Percentiles rank a stretch among this genome's conserved stretches.
These are phyloP conservation scores for Zoanthus gigantus DNA, from an alignment of 92 coral and sea anemone species.

Conservation along the genomic window DNA sequence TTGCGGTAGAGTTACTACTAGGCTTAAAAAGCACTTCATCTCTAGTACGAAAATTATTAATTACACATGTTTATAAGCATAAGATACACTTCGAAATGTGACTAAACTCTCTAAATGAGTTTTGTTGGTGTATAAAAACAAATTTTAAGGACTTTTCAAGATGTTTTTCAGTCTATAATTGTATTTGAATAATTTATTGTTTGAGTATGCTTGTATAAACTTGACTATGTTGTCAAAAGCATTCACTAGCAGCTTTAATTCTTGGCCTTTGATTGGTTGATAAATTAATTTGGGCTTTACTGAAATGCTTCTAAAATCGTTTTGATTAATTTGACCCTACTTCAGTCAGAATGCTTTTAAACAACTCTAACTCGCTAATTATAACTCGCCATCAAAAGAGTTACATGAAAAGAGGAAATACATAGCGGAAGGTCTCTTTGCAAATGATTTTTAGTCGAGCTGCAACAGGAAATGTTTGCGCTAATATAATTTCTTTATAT, in stretches of 20 bases:
- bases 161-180: background rate
- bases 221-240: conserved; percentile 23
- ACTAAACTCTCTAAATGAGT: background rate
- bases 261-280: conserved; percentile 20
- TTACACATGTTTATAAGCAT: background rate
- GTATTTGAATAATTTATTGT: conserved; percentile 4
- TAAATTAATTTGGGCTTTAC: background rate
- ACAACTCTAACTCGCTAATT: background rate
- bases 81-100: background rate
- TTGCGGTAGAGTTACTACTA: background rate
- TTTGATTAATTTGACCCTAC: conserved; percentile 5
- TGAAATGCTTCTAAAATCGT: background rate
- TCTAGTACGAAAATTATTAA: background rate
- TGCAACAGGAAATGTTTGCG: background rate
- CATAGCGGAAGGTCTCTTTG: background rate
- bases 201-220: background rate
- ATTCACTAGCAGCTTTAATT: conserved; percentile 10
- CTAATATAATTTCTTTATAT: background rate
- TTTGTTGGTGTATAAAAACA: background rate
- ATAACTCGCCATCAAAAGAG: background rate
- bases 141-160: background rate
- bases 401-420: background rate
- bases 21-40: background rate
- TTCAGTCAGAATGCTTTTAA: background rate
- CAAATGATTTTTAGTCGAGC: background rate